Conservation (phyloP, 2,888 invertebrate genomes). For the Plutella xylostella region DNA sequence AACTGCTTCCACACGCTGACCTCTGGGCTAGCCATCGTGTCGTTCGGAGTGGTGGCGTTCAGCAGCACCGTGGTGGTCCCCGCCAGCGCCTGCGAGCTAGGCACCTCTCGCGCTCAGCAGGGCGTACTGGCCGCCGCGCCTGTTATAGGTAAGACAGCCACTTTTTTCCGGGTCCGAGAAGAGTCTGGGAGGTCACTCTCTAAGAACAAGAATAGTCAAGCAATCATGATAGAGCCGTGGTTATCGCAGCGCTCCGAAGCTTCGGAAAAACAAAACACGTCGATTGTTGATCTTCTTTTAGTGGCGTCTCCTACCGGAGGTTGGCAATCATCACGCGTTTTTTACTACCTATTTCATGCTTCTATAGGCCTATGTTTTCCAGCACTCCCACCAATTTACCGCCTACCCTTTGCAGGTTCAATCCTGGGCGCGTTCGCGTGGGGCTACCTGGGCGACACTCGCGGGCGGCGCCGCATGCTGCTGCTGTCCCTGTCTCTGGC, state of each 20-base stretch:
- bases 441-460: constrained; percentile 8
- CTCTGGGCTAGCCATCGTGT: constrained; percentile 1
- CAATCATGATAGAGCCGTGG: too few relatives aligned
- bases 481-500: constrained; percentile 11
- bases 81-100: constrained; percentile 18
- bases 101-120: constrained; percentile 15
- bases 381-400: too few relatives aligned
- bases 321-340: too few relatives aligned
- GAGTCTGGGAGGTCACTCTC: too few relatives aligned
- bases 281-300: too few relatives aligned
- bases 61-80: constrained; percentile 15
- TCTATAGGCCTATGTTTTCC: background rate
- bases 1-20: constrained; percentile 1
- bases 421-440: background rate
- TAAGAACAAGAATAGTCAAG: too few relatives aligned
- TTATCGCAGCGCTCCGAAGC: too few relatives aligned
- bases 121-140: constrained; percentile 14
- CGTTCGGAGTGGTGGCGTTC: constrained; percentile 1
- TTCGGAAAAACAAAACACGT: too few relatives aligned
- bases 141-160: constrained; percentile 8
- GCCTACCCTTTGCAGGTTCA: background rate
- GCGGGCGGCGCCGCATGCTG: constrained; percentile 12
- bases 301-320: too few relatives aligned
- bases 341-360: too few relatives aligned
- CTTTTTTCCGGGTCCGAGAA: too few relatives aligned